Evolutionary conservation across 1,140 invertebrate species (phyloP).

Genomic region (Nautilus pompilius): DNA sequence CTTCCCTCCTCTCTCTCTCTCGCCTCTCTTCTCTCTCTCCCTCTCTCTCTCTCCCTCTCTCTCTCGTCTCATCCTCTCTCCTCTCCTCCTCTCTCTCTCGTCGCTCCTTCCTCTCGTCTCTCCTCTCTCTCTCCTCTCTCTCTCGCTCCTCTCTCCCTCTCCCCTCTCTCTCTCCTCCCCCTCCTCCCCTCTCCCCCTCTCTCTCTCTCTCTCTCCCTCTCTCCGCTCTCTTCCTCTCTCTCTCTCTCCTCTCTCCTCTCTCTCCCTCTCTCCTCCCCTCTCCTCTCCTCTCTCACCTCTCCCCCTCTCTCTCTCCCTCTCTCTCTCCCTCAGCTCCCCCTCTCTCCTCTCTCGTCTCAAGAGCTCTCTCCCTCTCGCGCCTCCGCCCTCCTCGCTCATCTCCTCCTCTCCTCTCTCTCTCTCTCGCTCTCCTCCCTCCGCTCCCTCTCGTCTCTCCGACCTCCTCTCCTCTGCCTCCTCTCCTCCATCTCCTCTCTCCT

Average conservation of each 20-base stretch:
- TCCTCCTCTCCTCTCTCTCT: too few relatives aligned
- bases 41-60: constrained; percentile 3
- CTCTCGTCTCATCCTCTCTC: background rate
- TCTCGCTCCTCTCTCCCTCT: background rate
- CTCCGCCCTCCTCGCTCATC: too few relatives aligned
- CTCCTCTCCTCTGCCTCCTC: too few relatives aligned
- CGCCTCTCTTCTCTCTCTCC: background rate
- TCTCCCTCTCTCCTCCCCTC: too few relatives aligned
- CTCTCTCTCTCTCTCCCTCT: background rate
- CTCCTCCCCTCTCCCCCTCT: background rate
- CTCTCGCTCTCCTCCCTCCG: too few relatives aligned
- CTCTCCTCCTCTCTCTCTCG: background rate
- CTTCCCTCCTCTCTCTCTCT: background rate
- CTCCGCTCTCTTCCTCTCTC: background rate
- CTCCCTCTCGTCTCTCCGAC: too few relatives aligned
- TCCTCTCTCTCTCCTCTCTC: background rate
- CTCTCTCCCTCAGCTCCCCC: too few relatives aligned
- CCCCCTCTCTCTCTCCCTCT: too few relatives aligned
- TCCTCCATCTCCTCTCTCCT: too few relatives aligned
- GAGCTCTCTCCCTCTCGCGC: too few relatives aligned
- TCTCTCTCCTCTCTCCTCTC: background rate
- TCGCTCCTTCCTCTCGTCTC: background rate
- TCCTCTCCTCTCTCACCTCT: too few relatives aligned
- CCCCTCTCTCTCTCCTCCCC: background rate
- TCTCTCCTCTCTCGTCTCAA: too few relatives aligned